phyloP scores from a whole-genome alignment of 2,113 vertebrate species.

The Aptenodytes patagonicus region DNA sequence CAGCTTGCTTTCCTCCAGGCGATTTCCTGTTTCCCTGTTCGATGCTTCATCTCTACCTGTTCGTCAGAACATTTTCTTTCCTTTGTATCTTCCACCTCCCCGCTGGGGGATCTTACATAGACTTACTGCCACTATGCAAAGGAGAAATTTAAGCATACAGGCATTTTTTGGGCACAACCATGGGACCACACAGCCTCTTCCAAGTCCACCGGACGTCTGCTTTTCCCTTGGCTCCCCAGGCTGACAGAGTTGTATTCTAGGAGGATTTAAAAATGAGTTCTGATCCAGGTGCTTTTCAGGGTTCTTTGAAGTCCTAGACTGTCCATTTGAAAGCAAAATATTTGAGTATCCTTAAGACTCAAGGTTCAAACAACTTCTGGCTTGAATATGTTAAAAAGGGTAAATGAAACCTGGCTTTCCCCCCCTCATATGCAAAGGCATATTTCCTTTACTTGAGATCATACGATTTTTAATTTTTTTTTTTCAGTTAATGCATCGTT shows the following conservation, averaged over 20 bases:
- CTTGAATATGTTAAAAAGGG: neutral
- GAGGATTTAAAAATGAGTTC: neutral
- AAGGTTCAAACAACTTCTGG: neutral
- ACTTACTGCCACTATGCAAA: neutral
- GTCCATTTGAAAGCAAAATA: neutral
- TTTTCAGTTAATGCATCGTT: neutral
- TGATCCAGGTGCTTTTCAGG: neutral
- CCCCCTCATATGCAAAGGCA: neutral
- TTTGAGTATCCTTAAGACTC: neutral
- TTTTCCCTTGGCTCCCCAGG: neutral
- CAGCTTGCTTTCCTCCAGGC: neutral
- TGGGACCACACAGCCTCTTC: neutral
- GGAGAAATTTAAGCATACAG: neutral
- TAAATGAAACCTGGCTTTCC: neutral
- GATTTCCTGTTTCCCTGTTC: neutral
- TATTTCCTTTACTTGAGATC: neutral
- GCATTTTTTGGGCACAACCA: neutral
- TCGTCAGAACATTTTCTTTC: neutral
- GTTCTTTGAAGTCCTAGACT: neutral
- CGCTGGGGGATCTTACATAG: neutral
- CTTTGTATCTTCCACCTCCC: neutral
- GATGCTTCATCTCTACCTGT: neutral
- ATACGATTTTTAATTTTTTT: neutral
- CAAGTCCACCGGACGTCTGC: accelerated
- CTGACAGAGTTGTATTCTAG: neutral